Evolutionary conservation across 2,797 vertebrate species (phyloP).

Genomic region (Protosalanx chinensis): DNA sequence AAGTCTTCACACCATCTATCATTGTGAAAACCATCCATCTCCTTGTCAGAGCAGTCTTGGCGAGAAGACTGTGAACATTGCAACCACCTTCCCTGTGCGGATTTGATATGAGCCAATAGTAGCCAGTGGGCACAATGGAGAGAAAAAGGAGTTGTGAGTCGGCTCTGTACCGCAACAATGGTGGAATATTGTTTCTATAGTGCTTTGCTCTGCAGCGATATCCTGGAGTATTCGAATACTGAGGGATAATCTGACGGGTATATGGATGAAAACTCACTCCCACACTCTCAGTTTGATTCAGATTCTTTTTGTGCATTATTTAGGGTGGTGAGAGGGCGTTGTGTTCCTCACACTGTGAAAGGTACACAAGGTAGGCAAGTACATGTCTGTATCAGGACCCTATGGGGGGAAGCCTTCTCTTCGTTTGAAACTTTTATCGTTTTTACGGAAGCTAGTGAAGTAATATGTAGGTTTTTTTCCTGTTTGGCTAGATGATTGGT

Average conservation of each 20-base stretch:
- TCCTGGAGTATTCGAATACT: conserved; percentile 39
- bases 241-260: conserved; percentile 24
- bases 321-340: not conserved
- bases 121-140: not conserved
- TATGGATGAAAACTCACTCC: conserved; percentile 29
- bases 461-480: conserved; percentile 41
- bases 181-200: not conserved
- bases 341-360: not conserved
- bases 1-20: not conserved
- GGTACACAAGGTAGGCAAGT: not conserved
- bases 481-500: conserved; percentile 25
- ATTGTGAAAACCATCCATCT: not conserved
- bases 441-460: conserved; percentile 39
- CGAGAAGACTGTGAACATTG: not conserved
- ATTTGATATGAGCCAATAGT: not conserved
- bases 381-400: not conserved
- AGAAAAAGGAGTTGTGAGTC: not conserved
- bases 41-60: not conserved
- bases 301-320: conserved; percentile 40
- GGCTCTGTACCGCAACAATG: not conserved
- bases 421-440: not conserved
- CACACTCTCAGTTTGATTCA: conserved; percentile 3
- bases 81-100: not conserved
- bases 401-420: not conserved
- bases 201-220: conserved; percentile 34